A percentile compares a stretch with the other conserved stretches of the same genome.
Conservation (phyloP, 2,888 invertebrate genomes). For the Opisthograptis luteolata region DNA sequence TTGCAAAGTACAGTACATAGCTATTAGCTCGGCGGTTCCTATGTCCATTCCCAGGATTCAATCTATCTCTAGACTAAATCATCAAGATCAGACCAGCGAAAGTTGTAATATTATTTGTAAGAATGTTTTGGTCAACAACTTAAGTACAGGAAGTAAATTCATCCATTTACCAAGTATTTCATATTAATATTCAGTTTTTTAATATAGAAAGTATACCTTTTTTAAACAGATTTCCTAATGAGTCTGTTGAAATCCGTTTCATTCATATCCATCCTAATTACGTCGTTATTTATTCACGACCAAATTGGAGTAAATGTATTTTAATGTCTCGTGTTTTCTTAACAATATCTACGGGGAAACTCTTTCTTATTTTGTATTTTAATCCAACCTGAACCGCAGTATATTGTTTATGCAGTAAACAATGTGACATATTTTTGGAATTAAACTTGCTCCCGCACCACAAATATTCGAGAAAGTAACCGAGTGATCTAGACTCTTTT, state of each 20-base stretch:
- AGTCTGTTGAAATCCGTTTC: slow-evolving; percentile 9
- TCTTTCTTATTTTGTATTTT: slow-evolving; percentile 58
- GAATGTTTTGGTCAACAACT: slow-evolving; percentile 14
- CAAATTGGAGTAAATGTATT: slow-evolving; percentile 35
- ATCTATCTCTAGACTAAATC: too few species aligned
- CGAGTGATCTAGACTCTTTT: neutral
- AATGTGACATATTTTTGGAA: neutral
- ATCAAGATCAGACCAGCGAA: too few species aligned
- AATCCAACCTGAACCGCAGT: slow-evolving; percentile 55
- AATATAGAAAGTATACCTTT: slow-evolving; percentile 2
- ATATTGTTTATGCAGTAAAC: slow-evolving; percentile 4
- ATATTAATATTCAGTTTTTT: slow-evolving; percentile 8
- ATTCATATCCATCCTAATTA: slow-evolving; percentile 25
- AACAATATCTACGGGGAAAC: slow-evolving; percentile 50
- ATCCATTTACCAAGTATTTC: slow-evolving; percentile 1
- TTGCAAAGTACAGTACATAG: too few species aligned
- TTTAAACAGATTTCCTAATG: slow-evolving; percentile 1
- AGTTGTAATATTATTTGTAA: too few species aligned
- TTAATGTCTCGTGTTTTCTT: slow-evolving; percentile 44
- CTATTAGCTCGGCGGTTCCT: too few species aligned
- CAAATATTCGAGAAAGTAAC: too few species aligned
- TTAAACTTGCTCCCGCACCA: neutral
- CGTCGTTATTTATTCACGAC: slow-evolving; percentile 29
- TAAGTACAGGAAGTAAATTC: slow-evolving; percentile 5
- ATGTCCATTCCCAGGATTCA: too few species aligned